Conservation (phyloP, 2,888 invertebrate species). For the Teinopalpus imperialis region DNA sequence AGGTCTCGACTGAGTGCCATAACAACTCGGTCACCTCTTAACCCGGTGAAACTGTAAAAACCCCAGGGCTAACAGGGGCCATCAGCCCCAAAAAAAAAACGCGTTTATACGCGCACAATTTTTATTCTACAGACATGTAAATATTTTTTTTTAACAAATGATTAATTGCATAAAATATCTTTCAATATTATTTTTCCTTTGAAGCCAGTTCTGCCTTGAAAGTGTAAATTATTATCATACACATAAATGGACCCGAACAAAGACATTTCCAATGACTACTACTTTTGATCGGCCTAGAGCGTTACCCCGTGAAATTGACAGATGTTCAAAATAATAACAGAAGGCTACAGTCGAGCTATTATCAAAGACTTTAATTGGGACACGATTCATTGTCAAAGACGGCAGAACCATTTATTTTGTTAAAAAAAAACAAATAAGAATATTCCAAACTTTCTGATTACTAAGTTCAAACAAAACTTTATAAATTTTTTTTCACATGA, state of each 20-base stretch:
- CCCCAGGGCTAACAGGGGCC: too few relatives aligned
- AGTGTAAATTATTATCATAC: constrained; percentile 62
- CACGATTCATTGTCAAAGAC: not conserved
- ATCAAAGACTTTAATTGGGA: constrained; percentile 32
- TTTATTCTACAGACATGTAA: too few relatives aligned
- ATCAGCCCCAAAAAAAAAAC: too few relatives aligned
- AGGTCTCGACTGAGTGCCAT: too few relatives aligned
- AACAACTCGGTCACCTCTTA: too few relatives aligned
- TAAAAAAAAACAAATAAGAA: constrained; percentile 13
- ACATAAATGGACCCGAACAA: constrained; percentile 61
- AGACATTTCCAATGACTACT: constrained; percentile 41
- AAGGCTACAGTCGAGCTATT: constrained; percentile 48
- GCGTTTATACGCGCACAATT: not conserved
- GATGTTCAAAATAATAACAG: constrained; percentile 64
- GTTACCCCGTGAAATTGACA: constrained; percentile 62
- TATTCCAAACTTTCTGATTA: too few relatives aligned
- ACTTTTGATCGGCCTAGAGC: constrained; percentile 52
- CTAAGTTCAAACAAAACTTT: too few relatives aligned
- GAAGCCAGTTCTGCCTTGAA: not conserved
- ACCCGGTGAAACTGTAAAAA: too few relatives aligned
- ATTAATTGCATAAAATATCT: constrained; percentile 5
- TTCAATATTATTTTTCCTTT: constrained; percentile 2
- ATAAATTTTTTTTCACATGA: too few relatives aligned
- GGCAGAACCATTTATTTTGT: too few relatives aligned
- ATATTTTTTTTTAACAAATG: too few relatives aligned